phyloP scores from a whole-genome alignment of 1,140 invertebrate species.

The Helicoverpa zea region DNA sequence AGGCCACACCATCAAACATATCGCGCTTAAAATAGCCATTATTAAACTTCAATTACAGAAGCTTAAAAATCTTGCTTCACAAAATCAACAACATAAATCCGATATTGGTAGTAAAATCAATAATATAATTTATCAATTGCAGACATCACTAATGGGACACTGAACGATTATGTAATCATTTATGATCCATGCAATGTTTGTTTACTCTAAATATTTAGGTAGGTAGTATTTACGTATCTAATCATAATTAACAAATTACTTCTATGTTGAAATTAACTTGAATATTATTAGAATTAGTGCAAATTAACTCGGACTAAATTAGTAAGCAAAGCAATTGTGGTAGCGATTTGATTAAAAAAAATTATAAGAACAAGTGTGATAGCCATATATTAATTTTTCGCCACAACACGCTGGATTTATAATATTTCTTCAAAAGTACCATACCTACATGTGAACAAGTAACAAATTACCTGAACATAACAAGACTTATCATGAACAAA shows the following conservation, averaged over 20 bases:
- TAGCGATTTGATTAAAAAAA: not conserved
- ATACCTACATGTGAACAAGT: too few species aligned
- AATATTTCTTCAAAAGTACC: not conserved
- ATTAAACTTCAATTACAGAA: too few species aligned
- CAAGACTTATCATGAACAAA: not conserved
- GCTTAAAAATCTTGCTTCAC: not conserved
- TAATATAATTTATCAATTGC: constrained; percentile 27
- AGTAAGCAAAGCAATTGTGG: too few species aligned
- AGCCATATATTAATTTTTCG: too few species aligned
- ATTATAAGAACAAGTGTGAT: too few species aligned
- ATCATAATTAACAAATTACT: too few species aligned
- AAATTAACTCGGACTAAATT: not conserved
- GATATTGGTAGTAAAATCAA: not conserved
- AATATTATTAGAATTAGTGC: too few species aligned
- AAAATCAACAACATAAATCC: constrained; percentile 2
- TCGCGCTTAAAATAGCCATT: too few species aligned
- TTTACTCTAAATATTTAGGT: not conserved
- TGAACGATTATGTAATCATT: constrained; percentile 37
- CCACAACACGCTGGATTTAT: too few species aligned
- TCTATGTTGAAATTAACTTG: too few species aligned
- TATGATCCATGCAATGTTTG: not conserved
- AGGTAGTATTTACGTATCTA: too few species aligned
- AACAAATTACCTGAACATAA: not conserved
- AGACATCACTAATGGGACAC: constrained; percentile 14
- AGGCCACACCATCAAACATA: too few species aligned